Percentiles rank a stretch among this genome's conserved stretches.
Evolutionary conservation across 2,113 vertebrate species (phyloP).

Genomic region (Scortum barcoo): DNA sequence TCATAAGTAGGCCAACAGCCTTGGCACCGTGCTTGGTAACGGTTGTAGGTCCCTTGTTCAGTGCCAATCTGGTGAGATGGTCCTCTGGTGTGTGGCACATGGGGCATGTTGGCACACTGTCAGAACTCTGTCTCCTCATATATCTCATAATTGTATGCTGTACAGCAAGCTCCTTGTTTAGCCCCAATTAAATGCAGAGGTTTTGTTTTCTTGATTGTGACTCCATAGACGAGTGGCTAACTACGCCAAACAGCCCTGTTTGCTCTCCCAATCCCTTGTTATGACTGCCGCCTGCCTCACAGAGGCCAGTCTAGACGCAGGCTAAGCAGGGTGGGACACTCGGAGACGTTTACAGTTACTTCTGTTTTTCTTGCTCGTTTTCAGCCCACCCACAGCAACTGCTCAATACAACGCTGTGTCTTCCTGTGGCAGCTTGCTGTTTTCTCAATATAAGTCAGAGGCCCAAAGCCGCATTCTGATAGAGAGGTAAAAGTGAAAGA

Average conservation of each 20-base stretch:
- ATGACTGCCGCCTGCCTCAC: constrained; percentile 67
- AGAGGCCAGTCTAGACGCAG: constrained; percentile 74
- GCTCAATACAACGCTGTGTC: constrained; percentile 62
- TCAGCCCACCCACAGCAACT: constrained; percentile 80
- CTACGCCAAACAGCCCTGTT: constrained; percentile 61
- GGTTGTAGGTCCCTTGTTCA: constrained; percentile 64
- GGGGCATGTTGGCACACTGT: constrained; percentile 56
- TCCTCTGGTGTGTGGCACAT: constrained; percentile 64
- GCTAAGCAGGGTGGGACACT: constrained; percentile 81
- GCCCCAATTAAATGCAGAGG: constrained; percentile 66
- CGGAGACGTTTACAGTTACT: constrained; percentile 76
- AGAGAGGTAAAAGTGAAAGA: constrained; percentile 48
- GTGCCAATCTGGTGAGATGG: constrained; percentile 72
- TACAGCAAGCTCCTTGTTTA: constrained; percentile 62
- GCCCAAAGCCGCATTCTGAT: constrained; percentile 65
- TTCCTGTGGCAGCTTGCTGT: constrained; percentile 72
- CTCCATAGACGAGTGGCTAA: constrained; percentile 53
- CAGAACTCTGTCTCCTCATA: constrained; percentile 70
- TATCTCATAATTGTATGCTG: constrained; percentile 75
- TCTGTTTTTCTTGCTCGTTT: constrained; percentile 74
- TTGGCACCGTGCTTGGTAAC: constrained; percentile 69
- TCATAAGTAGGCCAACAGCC: constrained; percentile 76
- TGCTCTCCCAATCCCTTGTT: constrained; percentile 75
- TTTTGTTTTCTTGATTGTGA: constrained; percentile 57
- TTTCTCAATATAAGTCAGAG: constrained; percentile 75